A percentile compares a stretch with the other conserved stretches of the same genome.
Conservation (phyloP, 2,888 invertebrate species). For the Proisotoma minuta region DNA sequence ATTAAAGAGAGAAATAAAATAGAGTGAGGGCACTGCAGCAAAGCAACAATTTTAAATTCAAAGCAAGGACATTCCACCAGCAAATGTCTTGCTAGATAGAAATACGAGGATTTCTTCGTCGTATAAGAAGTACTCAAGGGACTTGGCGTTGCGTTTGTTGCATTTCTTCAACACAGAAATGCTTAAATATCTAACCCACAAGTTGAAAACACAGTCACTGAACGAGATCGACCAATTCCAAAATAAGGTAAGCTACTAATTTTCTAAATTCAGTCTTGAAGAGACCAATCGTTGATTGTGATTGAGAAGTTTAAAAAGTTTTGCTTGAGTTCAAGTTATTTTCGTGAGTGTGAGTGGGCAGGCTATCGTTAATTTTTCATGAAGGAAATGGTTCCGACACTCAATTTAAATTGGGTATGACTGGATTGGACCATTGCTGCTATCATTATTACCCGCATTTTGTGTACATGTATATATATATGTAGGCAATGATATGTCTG, state of each 20-base stretch:
- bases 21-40: not conserved
- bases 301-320: not conserved
- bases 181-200: conserved; percentile 78
- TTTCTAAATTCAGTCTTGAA: not conserved
- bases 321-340: not conserved
- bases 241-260: conserved; percentile 59
- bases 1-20: not conserved
- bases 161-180: conserved; percentile 57
- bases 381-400: not conserved
- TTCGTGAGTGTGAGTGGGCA: not conserved
- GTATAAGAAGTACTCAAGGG: no score
- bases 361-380: not conserved
- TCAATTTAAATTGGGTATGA: no score
- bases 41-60: not conserved
- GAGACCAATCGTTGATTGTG: conserved; percentile 6
- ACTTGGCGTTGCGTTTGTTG: not conserved
- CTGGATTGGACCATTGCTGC: no score
- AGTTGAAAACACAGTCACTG: conserved; percentile 77
- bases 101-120: not conserved
- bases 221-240: conserved; percentile 69
- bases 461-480: no score
- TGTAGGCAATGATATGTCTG: no score
- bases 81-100: conserved; percentile 12
- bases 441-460: no score
- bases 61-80: not conserved